phyloP scores from a whole-genome alignment of 2,797 vertebrate genomes.

The Miichthys miiuy region DNA sequence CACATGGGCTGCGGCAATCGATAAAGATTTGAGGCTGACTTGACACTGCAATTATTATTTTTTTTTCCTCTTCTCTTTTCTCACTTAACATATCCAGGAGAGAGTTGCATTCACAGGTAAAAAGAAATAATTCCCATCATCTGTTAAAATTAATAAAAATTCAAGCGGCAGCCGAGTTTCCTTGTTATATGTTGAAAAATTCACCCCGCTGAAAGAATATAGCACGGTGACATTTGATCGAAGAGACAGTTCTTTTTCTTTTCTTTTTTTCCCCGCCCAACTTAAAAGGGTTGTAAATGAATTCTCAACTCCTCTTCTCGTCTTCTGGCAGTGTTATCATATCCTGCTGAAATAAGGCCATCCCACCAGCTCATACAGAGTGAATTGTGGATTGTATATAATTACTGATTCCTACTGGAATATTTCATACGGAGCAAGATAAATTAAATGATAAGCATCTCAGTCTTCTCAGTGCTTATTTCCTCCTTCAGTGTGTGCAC shows the following conservation, averaged over 20 bases:
- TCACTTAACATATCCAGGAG: conserved; percentile 33
- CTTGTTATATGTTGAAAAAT: conserved; percentile 65
- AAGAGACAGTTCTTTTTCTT: conserved; percentile 43
- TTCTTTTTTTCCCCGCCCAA: conserved; percentile 18
- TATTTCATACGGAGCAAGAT: conserved; percentile 78
- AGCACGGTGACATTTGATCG: conserved; percentile 59
- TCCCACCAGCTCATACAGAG: conserved; percentile 64
- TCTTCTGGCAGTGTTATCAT: conserved; percentile 74
- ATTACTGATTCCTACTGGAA: conserved; percentile 81
- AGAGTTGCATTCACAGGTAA: conserved; percentile 46
- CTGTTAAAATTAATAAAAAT: conserved; percentile 67
- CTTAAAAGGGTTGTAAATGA: conserved; percentile 67
- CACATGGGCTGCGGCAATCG: conserved; percentile 54
- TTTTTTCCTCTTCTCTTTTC: conserved; percentile 29
- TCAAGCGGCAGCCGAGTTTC: conserved; percentile 51
- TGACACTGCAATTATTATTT: conserved; percentile 57
- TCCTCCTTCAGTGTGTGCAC: conserved; percentile 54
- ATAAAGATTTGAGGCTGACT: conserved; percentile 48
- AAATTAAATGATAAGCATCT: conserved; percentile 84
- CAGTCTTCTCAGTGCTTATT: conserved; percentile 56
- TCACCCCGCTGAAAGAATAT: conserved; percentile 40
- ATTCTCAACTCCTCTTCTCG: conserved; percentile 56
- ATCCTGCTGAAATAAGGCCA: conserved; percentile 77
- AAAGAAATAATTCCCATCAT: conserved; percentile 65
- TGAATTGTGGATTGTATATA: conserved; percentile 76